Evolutionary conservation across 2,888 invertebrate species (phyloP).

Genomic region (Leucoma salicis): DNA sequence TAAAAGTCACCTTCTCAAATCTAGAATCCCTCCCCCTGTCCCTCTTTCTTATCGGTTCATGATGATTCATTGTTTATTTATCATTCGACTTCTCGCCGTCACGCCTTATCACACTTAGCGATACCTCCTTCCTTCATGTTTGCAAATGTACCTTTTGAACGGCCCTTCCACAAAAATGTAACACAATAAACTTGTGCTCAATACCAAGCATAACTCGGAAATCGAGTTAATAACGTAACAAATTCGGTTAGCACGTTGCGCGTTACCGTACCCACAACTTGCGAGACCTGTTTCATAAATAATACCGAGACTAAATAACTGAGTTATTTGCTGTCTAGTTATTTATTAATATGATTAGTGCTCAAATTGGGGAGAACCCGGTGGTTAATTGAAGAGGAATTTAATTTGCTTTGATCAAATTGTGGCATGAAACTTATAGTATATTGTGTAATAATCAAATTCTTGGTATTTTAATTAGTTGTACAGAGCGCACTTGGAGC

Average conservation of each 20-base stretch:
- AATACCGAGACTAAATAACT: conserved; percentile 9
- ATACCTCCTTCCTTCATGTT: too few relatives aligned
- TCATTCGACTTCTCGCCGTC: too few relatives aligned
- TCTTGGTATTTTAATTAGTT: background rate
- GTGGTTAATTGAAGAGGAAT: conserved; percentile 7
- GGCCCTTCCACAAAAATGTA: too few relatives aligned
- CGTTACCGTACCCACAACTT: conserved; percentile 10
- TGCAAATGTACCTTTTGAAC: too few relatives aligned
- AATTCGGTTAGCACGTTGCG: conserved; percentile 15
- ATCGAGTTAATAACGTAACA: conserved; percentile 6
- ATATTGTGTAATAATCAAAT: background rate
- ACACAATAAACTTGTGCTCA: too few relatives aligned
- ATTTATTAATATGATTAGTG: conserved; percentile 10
- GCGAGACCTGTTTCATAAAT: conserved; percentile 13
- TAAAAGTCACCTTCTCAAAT: too few relatives aligned
- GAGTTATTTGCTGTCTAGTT: conserved; percentile 17
- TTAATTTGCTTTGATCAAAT: background rate
- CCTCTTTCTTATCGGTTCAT: too few relatives aligned
- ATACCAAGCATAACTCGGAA: background rate
- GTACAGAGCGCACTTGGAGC: too few relatives aligned
- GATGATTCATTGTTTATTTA: too few relatives aligned
- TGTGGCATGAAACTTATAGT: background rate
- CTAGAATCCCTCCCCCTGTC: too few relatives aligned
- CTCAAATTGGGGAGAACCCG: conserved; percentile 4
- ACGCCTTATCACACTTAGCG: too few relatives aligned